A percentile compares a stretch with the other conserved stretches of the same genome.
Conservation (phyloP, 2,888 invertebrate genomes). For the Drosophila mercatorum region DNA sequence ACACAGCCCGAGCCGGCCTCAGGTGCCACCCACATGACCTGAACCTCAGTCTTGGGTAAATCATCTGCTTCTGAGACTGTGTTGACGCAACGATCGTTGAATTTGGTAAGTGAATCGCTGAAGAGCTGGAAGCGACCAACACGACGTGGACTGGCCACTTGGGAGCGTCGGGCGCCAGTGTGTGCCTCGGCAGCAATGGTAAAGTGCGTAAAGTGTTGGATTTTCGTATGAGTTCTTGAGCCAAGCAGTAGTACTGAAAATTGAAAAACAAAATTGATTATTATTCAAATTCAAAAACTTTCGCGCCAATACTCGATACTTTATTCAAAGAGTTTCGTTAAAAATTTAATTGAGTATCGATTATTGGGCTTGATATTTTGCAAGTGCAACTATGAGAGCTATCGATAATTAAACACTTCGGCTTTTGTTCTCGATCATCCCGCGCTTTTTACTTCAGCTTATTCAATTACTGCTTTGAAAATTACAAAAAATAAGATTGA, state of each 20-base stretch:
- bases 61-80: slow-evolving; percentile 92
- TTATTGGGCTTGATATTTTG: neutral
- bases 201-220: slow-evolving; percentile 92
- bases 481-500: neutral
- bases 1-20: slow-evolving; percentile 93
- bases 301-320: slow-evolving; percentile 17
- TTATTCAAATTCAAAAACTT: neutral
- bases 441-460: slow-evolving; percentile 24
- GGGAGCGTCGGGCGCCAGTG: slow-evolving; percentile 74
- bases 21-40: slow-evolving; percentile 97
- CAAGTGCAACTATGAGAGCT: neutral
- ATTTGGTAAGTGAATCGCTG: slow-evolving; percentile 86
- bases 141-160: slow-evolving; percentile 85
- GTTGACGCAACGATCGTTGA: slow-evolving; percentile 93
- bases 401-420: neutral
- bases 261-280: slow-evolving; percentile 19
- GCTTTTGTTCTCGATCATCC: slow-evolving; percentile 4
- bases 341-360: slow-evolving; percentile 11
- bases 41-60: slow-evolving; percentile 92
- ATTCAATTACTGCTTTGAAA: slow-evolving; percentile 1
- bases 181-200: slow-evolving; percentile 89
- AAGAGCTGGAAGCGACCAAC: slow-evolving; percentile 90
- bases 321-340: neutral
- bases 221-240: slow-evolving; percentile 87
- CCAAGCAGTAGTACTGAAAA: slow-evolving; percentile 88